Conservation (phyloP, 2,797 vertebrate species). For the Karalla daura region DNA sequence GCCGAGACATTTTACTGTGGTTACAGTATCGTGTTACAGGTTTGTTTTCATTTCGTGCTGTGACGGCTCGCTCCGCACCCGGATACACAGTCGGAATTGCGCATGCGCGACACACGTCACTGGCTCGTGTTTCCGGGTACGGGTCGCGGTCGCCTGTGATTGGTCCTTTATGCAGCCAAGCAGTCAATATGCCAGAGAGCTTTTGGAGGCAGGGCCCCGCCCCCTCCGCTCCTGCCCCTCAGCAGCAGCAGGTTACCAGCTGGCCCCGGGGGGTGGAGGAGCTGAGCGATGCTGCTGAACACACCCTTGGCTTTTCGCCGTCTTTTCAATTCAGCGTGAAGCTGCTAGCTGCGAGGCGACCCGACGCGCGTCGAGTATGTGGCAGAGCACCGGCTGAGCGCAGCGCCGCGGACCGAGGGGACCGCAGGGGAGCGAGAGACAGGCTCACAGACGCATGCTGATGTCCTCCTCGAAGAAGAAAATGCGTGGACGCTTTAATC, state of each 20-base stretch:
- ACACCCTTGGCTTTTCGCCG: slow-evolving; percentile 33
- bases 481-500: neutral
- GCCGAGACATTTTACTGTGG: too few relatives aligned
- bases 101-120: too few relatives aligned
- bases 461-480: neutral
- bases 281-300: slow-evolving; percentile 50
- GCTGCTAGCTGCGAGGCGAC: slow-evolving; percentile 3
- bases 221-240: slow-evolving; percentile 11
- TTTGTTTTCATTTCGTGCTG: too few relatives aligned
- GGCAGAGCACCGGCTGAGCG: slow-evolving; percentile 59
- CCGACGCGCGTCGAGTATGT: slow-evolving; percentile 37
- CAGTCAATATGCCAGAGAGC: slow-evolving; percentile 55
- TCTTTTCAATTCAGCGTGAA: slow-evolving; percentile 11
- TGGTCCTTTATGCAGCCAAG: slow-evolving; percentile 36
- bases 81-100: too few relatives aligned
- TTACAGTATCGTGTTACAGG: accelerated
- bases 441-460: neutral
- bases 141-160: slow-evolving; percentile 66
- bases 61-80: too few relatives aligned
- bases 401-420: slow-evolving; percentile 57
- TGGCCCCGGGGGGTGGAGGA: slow-evolving; percentile 34
- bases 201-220: slow-evolving; percentile 32
- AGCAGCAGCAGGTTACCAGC: slow-evolving; percentile 51
- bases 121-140: slow-evolving; percentile 80
- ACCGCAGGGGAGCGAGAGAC: neutral